Conservation (phyloP, 2,797 vertebrate genomes). For the Simalia tracyae region DNA sequence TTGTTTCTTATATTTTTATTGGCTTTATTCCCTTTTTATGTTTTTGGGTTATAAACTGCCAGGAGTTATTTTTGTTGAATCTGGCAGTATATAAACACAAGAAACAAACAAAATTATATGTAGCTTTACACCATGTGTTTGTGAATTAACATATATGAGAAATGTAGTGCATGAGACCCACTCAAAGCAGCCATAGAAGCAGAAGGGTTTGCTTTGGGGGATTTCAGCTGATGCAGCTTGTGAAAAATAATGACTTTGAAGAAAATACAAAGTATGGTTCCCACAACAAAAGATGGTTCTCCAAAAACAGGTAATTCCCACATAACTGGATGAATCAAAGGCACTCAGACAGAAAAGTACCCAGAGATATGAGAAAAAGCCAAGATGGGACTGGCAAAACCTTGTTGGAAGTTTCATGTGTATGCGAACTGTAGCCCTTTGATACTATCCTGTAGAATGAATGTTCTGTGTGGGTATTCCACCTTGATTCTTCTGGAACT, state of each 20-base stretch:
- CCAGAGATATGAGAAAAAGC: background rate
- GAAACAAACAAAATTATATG: background rate
- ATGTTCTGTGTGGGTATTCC: background rate
- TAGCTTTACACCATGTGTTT: background rate
- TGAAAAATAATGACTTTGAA: background rate
- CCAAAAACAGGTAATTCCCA: background rate
- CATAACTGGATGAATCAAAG: background rate
- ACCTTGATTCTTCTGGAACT: background rate
- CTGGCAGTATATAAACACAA: background rate
- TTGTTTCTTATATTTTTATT: background rate
- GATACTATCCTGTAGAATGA: background rate
- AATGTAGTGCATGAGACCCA: background rate
- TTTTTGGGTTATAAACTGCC: background rate
- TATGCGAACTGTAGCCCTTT: background rate
- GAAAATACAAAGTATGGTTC: background rate
- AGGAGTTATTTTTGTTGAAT: background rate
- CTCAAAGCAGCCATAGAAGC: background rate
- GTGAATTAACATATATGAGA: background rate
- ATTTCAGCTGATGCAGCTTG: background rate
- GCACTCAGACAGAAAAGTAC: too few species aligned
- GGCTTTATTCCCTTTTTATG: background rate
- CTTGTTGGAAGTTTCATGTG: background rate
- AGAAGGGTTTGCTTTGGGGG: background rate
- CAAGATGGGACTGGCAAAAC: background rate
- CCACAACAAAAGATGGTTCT: background rate